A percentile compares a stretch with the other conserved stretches of the same genome.
These are phyloP conservation scores for Listronotus bonariensis DNA, from an alignment of 1,140 invertebrate genomes.

Conservation along the genomic window DNA sequence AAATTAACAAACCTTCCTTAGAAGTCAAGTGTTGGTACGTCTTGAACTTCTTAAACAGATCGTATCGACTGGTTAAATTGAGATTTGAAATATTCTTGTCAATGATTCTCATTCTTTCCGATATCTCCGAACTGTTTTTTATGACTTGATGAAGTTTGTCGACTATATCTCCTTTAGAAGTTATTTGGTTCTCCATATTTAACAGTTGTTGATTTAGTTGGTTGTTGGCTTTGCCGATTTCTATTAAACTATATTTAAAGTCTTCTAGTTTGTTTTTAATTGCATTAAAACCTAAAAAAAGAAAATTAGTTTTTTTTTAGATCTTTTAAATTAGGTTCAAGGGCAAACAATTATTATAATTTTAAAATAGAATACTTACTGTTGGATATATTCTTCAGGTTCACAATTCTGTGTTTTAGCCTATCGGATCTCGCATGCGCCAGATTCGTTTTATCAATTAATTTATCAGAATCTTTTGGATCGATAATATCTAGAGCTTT, in stretches of 20 bases:
- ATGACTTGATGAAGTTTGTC: conserved; percentile 54
- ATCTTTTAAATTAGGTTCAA: too few relatives aligned
- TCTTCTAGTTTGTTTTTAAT: conserved; percentile 40
- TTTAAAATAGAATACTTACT: conserved; percentile 26
- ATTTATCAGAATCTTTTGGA: conserved; percentile 56
- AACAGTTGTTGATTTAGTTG: conserved; percentile 38
- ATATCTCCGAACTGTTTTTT: conserved; percentile 55
- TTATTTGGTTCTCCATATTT: conserved; percentile 39
- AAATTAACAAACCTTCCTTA: conserved; percentile 43
- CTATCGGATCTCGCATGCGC: conserved; percentile 45
- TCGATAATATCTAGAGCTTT: conserved; percentile 61
- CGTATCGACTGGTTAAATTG: conserved; percentile 56
- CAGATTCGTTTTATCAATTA: conserved; percentile 56
- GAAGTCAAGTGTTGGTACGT: conserved; percentile 44
- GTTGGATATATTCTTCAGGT: conserved; percentile 41
- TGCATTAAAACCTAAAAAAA: conserved; percentile 40
- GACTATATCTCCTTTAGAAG: conserved; percentile 22
- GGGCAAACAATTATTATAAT: too few relatives aligned
- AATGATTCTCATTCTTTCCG: conserved; percentile 59
- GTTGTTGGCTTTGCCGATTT: conserved; percentile 45
- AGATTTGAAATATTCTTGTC: conserved; percentile 60
- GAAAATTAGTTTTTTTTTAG: too few relatives aligned
- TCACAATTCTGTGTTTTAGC: conserved; percentile 43
- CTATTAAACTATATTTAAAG: conserved; percentile 38
- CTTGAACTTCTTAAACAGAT: conserved; percentile 53